Evolutionary conservation across 1,140 invertebrate genomes (phyloP).

Genomic region (Macrocentrus cingulum): DNA sequence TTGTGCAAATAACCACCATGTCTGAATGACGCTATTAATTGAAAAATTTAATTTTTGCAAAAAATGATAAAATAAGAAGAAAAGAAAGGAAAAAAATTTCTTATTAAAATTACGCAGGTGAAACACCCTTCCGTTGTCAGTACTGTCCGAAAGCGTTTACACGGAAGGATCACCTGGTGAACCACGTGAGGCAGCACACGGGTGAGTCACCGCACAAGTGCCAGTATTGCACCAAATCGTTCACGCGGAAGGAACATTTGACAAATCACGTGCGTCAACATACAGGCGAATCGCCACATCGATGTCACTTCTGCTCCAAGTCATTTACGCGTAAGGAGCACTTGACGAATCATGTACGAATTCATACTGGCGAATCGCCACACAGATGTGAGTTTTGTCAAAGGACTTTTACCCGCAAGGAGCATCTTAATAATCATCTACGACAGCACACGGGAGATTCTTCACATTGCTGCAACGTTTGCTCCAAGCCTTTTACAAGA

Average conservation of each 20-base stretch:
- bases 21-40: constrained; percentile 32
- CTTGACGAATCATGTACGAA: constrained; percentile 74
- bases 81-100: constrained; percentile 28
- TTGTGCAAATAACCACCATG: constrained; percentile 38
- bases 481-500: constrained; percentile 83
- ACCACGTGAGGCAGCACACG: constrained; percentile 71
- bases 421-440: constrained; percentile 78
- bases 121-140: constrained; percentile 62
- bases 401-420: constrained; percentile 80
- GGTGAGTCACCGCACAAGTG: constrained; percentile 70
- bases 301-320: constrained; percentile 81
- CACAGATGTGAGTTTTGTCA: constrained; percentile 81
- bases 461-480: constrained; percentile 82
- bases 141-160: constrained; percentile 70
- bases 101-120: constrained; percentile 46
- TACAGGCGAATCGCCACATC: constrained; percentile 78
- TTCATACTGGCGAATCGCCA: constrained; percentile 74
- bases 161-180: constrained; percentile 67
- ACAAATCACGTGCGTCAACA: constrained; percentile 83
- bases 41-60: constrained; percentile 8
- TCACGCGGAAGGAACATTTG: constrained; percentile 88
- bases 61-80: constrained; percentile 24
- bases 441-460: constrained; percentile 89
- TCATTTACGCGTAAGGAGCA: constrained; percentile 84
- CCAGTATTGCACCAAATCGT: constrained; percentile 71